Evolutionary conservation across 2,113 vertebrate genomes (phyloP).

Genomic region (Ameiurus melas): DNA sequence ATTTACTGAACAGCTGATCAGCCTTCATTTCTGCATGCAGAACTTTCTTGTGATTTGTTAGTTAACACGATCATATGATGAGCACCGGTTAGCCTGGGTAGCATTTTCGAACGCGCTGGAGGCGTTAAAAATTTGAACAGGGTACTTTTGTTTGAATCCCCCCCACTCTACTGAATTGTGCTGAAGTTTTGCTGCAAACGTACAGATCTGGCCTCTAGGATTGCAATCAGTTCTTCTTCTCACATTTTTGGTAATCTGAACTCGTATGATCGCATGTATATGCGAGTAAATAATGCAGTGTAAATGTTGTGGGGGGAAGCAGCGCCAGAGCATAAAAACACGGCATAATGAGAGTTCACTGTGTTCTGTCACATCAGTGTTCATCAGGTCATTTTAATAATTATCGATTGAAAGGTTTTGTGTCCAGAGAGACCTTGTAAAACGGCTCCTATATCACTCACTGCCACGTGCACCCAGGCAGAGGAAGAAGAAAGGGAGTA

Average conservation of each 20-base stretch:
- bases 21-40: neutral
- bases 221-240: neutral
- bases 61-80: conserved; percentile 13
- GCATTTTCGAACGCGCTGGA: neutral
- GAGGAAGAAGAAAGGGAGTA: neutral
- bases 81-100: conserved; percentile 26
- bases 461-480: neutral
- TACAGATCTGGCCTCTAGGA: neutral
- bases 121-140: neutral
- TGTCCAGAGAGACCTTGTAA: neutral
- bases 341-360: neutral
- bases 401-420: neutral
- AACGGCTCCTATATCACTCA: neutral
- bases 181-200: neutral
- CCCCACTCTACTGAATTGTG: neutral
- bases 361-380: neutral
- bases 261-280: neutral
- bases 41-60: neutral
- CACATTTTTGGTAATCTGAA: neutral
- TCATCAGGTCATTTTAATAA: neutral
- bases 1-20: neutral
- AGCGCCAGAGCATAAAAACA: neutral
- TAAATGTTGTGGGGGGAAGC: neutral
- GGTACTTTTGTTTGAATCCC: neutral
- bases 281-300: neutral